Conservation (phyloP, 2,888 invertebrate genomes). For the Lithophane semibrunnea region DNA sequence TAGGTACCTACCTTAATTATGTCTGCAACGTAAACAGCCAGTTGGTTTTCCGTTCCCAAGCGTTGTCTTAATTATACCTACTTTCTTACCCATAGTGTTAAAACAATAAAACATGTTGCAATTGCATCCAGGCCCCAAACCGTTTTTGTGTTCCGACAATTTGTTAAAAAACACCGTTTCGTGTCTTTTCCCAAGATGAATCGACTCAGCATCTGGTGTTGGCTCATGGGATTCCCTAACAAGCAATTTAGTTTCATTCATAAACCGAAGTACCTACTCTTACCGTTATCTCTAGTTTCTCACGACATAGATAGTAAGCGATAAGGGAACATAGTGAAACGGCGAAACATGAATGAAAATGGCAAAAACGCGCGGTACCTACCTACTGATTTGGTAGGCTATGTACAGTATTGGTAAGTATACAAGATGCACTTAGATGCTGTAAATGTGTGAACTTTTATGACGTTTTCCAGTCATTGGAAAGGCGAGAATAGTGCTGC, state of each 20-base stretch:
- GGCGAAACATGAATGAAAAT: conserved; percentile 38
- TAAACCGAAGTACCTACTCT: conserved; percentile 70
- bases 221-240: conserved; percentile 69
- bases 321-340: conserved; percentile 17
- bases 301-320: conserved; percentile 70
- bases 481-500: neutral
- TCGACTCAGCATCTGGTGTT: conserved; percentile 72
- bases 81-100: neutral
- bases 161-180: conserved; percentile 22
- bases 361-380: neutral
- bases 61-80: neutral
- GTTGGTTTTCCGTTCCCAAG: conserved; percentile 21
- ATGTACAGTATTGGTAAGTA: too few species aligned
- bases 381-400: neutral
- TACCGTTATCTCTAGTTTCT: conserved; percentile 80
- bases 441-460: neutral
- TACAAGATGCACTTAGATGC: neutral
- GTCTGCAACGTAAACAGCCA: too few species aligned
- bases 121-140: conserved; percentile 17
- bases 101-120: conserved; percentile 49
- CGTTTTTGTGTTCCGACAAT: conserved; percentile 25
- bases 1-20: neutral
- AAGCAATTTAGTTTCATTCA: conserved; percentile 76
- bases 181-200: conserved; percentile 50
- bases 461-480: neutral